These are phyloP conservation scores for Chaenogobius annularis DNA, from an alignment of 2,113 vertebrate genomes.

Conservation along the genomic window DNA sequence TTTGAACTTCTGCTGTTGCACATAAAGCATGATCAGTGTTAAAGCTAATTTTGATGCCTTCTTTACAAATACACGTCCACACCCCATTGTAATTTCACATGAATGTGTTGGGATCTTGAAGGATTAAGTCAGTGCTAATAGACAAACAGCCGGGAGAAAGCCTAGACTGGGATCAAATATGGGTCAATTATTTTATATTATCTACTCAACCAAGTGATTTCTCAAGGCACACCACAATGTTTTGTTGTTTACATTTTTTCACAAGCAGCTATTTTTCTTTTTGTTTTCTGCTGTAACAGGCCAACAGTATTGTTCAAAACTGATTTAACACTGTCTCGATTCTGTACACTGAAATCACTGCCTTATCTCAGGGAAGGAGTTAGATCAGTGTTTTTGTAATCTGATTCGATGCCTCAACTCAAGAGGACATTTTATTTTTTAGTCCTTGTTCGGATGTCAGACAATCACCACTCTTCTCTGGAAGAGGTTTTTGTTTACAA, in stretches of 20 bases:
- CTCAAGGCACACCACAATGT: background rate
- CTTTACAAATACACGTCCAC: slow-evolving; percentile 36
- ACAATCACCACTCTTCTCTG: slow-evolving; percentile 62
- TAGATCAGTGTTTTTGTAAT: slow-evolving; percentile 70
- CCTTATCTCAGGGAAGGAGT: slow-evolving; percentile 78
- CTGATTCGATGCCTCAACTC: slow-evolving; percentile 54
- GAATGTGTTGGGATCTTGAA: slow-evolving; percentile 16
- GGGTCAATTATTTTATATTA: background rate
- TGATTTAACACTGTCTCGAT: slow-evolving; percentile 45
- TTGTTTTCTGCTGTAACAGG: slow-evolving; percentile 5
- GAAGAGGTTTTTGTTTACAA: slow-evolving; percentile 69
- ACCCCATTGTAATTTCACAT: slow-evolving; percentile 25
- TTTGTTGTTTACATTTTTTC: background rate
- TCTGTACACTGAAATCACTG: slow-evolving; percentile 71
- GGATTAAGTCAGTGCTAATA: slow-evolving; percentile 1
- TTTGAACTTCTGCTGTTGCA: slow-evolving; percentile 41
- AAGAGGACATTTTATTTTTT: slow-evolving; percentile 48
- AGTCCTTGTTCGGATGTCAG: slow-evolving; percentile 46
- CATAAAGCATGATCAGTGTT: slow-evolving; percentile 57
- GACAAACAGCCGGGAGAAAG: background rate
- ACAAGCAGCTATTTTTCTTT: slow-evolving; percentile 20
- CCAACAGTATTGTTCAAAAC: background rate
- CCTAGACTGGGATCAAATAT: background rate
- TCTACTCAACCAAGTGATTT: background rate
- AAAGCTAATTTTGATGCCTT: slow-evolving; percentile 18